These are phyloP conservation scores for Hydrocynus forskahlii DNA, from an alignment of 2,797 vertebrate species.

Conservation along the genomic window DNA sequence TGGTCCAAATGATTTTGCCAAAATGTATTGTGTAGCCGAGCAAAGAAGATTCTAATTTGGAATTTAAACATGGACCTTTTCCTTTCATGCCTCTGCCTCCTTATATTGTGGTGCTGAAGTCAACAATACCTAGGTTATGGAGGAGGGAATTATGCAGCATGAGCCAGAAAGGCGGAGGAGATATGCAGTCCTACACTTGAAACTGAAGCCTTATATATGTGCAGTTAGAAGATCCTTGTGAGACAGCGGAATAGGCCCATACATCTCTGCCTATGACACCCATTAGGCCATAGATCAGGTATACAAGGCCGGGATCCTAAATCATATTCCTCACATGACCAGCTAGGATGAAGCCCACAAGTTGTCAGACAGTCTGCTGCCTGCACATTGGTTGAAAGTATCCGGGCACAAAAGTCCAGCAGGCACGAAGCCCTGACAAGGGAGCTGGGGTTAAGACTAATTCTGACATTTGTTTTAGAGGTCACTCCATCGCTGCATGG, in stretches of 20 bases:
- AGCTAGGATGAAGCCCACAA: slow-evolving; percentile 1
- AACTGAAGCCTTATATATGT: not conserved
- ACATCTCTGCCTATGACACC: slow-evolving; percentile 45
- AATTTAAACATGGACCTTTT: slow-evolving; percentile 40
- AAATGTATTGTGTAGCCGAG: slow-evolving; percentile 37
- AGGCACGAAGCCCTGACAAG: slow-evolving; percentile 43
- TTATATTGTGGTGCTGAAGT: slow-evolving; percentile 33
- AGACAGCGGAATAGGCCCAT: slow-evolving; percentile 18
- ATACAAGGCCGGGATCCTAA: slow-evolving; percentile 9
- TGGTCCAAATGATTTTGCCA: slow-evolving; percentile 16
- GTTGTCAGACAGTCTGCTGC: not conserved
- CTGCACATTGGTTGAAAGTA: slow-evolving; percentile 12
- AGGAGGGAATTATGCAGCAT: slow-evolving; percentile 8
- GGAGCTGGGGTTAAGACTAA: slow-evolving; percentile 61
- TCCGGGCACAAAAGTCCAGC: not conserved
- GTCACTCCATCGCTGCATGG: slow-evolving; percentile 70
- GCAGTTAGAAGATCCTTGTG: slow-evolving; percentile 42
- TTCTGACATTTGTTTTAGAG: slow-evolving; percentile 73
- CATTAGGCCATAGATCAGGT: slow-evolving; percentile 53
- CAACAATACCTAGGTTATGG: slow-evolving; percentile 24
- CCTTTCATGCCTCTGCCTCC: slow-evolving; percentile 32
- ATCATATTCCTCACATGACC: not conserved
- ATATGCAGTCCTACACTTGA: not conserved
- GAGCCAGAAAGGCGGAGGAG: slow-evolving; percentile 1
- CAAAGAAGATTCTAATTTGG: not conserved